These are phyloP conservation scores for Dallia pectoralis DNA, from an alignment of 2,797 vertebrate genomes.

Conservation along the genomic window DNA sequence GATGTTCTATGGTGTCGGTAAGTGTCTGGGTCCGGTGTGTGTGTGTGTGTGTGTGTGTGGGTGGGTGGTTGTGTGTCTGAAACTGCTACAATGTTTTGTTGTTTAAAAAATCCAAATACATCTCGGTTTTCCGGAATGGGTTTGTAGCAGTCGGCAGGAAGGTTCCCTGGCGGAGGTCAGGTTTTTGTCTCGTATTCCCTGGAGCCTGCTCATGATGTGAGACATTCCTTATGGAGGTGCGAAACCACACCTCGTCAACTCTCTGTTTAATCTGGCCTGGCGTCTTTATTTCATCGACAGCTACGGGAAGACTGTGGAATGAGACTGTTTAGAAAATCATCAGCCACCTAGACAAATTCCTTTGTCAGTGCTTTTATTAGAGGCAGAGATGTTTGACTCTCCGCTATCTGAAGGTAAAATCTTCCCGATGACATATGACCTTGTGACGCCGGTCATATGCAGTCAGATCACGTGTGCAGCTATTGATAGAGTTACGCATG, in stretches of 20 bases:
- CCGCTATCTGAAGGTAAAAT: slow-evolving; percentile 18
- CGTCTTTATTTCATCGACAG: slow-evolving; percentile 42
- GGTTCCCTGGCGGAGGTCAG: neutral
- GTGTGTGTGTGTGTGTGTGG: neutral
- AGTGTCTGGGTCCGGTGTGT: neutral
- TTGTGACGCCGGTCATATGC: slow-evolving; percentile 11
- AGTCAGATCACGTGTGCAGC: slow-evolving; percentile 2
- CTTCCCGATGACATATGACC: slow-evolving; percentile 44
- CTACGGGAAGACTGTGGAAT: slow-evolving; percentile 18
- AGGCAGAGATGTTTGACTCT: neutral
- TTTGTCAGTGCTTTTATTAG: neutral
- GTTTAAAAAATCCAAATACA: neutral
- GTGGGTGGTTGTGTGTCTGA: neutral
- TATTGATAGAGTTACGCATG: neutral
- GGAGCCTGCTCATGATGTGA: slow-evolving; percentile 55
- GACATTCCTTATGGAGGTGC: slow-evolving; percentile 67
- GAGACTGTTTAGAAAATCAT: neutral
- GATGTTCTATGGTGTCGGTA: no score
- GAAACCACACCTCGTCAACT: slow-evolving; percentile 52
- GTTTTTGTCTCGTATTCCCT: slow-evolving; percentile 19
- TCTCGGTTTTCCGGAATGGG: neutral
- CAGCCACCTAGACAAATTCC: slow-evolving; percentile 2
- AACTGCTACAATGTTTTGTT: neutral
- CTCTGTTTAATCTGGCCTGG: slow-evolving; percentile 59
- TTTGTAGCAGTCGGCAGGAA: slow-evolving; percentile 2